Evolutionary conservation across 2,113 vertebrate genomes (phyloP).

Genomic region (Malurus elegans): DNA sequence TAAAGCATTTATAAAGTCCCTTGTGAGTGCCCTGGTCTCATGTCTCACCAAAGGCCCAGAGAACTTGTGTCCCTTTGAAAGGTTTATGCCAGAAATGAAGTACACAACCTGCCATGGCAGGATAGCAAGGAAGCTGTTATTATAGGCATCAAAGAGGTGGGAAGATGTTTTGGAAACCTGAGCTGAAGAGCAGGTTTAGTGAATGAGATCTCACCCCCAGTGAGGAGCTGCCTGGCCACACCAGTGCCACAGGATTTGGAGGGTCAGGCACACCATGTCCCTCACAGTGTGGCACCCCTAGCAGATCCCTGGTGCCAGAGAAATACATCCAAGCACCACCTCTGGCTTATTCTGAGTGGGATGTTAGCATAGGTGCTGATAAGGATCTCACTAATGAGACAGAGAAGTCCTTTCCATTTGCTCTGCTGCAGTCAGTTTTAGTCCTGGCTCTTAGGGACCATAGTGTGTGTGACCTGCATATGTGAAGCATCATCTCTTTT

Average conservation of each 20-base stretch:
- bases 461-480: rapidly evolving
- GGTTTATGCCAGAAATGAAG: background rate
- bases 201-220: background rate
- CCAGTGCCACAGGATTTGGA: rapidly evolving
- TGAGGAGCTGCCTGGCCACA: background rate
- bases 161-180: background rate
- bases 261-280: rapidly evolving
- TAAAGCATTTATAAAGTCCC: background rate
- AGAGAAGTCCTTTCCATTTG: background rate
- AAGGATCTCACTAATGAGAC: background rate
- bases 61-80: background rate
- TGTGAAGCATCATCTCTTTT: background rate
- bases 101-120: background rate
- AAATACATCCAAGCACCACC: background rate
- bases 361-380: background rate
- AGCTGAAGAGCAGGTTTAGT: background rate
- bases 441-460: background rate
- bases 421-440: background rate
- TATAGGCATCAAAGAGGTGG: background rate
- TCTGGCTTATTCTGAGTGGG: background rate
- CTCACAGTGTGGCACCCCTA: background rate
- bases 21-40: background rate
- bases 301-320: background rate
- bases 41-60: background rate
- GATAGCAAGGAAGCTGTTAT: background rate